Conservation (phyloP, 2,113 vertebrate species). For the Fulmarus glacialis region DNA sequence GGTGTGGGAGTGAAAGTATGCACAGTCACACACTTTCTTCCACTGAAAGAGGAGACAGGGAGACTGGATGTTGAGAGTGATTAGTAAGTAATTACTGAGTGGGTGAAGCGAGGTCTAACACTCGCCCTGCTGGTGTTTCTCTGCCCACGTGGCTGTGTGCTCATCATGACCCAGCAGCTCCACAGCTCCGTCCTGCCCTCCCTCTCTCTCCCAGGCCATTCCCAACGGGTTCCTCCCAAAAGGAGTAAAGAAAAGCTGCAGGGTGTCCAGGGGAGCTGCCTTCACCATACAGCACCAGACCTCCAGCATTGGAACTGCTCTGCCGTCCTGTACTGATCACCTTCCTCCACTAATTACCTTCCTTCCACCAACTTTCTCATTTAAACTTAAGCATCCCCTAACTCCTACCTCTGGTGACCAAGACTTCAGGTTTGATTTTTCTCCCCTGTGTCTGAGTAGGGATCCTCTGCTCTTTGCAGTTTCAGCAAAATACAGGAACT, state of each 20-base stretch:
- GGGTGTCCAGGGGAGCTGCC: not conserved
- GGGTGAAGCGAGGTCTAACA: not conserved
- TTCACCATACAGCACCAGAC: not conserved
- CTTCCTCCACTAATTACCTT: not conserved
- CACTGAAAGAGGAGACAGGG: not conserved
- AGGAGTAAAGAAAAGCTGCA: not conserved
- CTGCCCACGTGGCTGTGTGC: not conserved
- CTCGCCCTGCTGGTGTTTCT: not conserved
- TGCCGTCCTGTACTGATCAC: not conserved
- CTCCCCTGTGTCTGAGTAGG: not conserved
- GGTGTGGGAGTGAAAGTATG: not conserved
- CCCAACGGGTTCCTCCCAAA: not conserved
- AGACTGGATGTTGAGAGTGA: not conserved
- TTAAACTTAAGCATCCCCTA: not conserved
- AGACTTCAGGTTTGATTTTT: not conserved
- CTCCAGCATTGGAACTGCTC: not conserved
- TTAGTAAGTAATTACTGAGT: not conserved
- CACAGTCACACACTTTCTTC: not conserved
- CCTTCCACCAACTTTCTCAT: not conserved
- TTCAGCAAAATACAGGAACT: not conserved
- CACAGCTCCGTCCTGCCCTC: not conserved
- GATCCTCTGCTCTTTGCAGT: not conserved
- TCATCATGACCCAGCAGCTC: not conserved
- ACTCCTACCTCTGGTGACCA: not conserved
- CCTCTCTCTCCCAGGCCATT: not conserved